phyloP scores from a whole-genome alignment of 2,113 vertebrate species.

The Macrotus californicus region DNA sequence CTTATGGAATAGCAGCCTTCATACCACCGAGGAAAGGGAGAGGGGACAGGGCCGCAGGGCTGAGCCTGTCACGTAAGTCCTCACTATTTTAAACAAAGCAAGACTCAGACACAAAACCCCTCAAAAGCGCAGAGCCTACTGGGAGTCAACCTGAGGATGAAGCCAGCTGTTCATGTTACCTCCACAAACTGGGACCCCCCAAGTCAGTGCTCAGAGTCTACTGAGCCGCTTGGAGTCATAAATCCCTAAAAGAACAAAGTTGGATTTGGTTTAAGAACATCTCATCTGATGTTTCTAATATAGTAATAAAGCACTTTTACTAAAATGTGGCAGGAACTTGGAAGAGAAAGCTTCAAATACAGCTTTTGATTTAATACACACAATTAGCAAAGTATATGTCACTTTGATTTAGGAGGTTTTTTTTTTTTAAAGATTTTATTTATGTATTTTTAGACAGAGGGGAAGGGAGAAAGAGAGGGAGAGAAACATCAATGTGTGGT shows the following conservation, averaged over 20 bases:
- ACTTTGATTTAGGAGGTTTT: background rate
- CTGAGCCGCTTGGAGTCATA: background rate
- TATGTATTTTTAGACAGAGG: no score
- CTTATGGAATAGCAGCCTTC: background rate
- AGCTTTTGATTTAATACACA: background rate
- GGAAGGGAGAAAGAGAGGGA: background rate
- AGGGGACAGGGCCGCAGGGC: background rate
- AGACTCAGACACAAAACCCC: background rate
- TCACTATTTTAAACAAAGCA: background rate
- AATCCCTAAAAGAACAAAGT: background rate
- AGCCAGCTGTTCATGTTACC: background rate
- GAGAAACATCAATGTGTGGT: no score
- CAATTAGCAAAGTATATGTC: background rate
- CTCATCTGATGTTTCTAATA: background rate
- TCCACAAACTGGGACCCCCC: background rate
- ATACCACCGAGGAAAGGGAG: no score
- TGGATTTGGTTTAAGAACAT: background rate
- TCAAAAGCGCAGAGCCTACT: background rate
- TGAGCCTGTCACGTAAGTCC: no score
- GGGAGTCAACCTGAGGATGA: background rate
- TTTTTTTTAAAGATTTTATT: no score
- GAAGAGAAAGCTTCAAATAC: background rate
- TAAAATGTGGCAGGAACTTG: background rate
- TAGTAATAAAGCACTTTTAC: background rate
- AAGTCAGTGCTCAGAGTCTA: background rate